A percentile compares a stretch with the other conserved stretches of the same genome.
phyloP scores from a whole-genome alignment of 1,140 invertebrate genomes.

The Steinernema khuongi region DNA sequence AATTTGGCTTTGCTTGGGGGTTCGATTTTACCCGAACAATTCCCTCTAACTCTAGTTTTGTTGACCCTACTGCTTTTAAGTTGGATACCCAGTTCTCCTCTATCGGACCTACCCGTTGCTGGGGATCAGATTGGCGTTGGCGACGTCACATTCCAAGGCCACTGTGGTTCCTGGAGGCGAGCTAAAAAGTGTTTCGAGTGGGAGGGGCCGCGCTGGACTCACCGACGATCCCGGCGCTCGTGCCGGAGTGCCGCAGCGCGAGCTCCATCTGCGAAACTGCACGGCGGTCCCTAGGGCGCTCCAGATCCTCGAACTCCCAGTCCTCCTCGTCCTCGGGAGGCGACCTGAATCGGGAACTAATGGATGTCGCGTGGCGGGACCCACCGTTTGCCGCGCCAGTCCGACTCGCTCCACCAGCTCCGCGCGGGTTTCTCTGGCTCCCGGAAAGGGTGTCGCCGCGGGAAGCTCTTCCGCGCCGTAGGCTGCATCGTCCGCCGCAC shows the following conservation, averaged over 20 bases:
- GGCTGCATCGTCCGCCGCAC: background rate
- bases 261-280: background rate
- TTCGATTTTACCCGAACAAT: no score
- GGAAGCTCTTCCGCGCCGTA: slow-evolving; percentile 3
- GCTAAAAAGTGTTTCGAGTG: background rate
- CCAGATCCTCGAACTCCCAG: background rate
- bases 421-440: background rate
- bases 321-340: background rate
- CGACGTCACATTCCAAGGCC: slow-evolving; percentile 20
- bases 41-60: background rate
- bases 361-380: background rate
- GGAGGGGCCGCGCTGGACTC: background rate
- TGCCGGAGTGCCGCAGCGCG: background rate
- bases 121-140: slow-evolving; percentile 11
- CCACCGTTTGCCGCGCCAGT: background rate
- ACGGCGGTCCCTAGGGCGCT: background rate
- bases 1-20: no score
- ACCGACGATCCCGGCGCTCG: background rate
- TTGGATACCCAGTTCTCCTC: no score
- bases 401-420: slow-evolving; percentile 1
- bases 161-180: slow-evolving; percentile 16
- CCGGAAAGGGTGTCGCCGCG: background rate
- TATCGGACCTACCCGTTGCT: slow-evolving; percentile 7
- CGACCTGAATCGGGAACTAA: background rate
- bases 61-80: no score